A percentile compares a stretch with the other conserved stretches of the same genome.
phyloP scores from a whole-genome alignment of 1,140 invertebrate genomes.

The Amyelois transitella region DNA sequence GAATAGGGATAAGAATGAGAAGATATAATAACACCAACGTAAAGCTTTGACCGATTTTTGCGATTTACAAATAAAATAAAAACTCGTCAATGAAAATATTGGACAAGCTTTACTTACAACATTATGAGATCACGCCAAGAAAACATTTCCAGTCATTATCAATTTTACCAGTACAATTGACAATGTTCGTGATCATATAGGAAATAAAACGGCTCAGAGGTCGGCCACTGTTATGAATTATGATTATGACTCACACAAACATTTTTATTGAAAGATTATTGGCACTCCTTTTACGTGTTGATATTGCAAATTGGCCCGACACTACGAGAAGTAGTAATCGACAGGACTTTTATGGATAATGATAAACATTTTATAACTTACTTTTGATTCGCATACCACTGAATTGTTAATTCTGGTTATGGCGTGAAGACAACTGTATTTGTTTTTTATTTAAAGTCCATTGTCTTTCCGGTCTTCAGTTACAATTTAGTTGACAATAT shows the following conservation, averaged over 20 bases:
- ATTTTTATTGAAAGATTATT: background rate
- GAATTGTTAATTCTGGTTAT: background rate
- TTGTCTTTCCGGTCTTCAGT: no score
- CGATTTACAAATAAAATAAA: no score
- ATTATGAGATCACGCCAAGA: no score
- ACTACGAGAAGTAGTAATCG: background rate
- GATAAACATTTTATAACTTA: background rate
- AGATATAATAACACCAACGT: no score
- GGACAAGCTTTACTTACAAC: no score
- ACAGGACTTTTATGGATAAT: background rate
- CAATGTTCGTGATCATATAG: background rate
- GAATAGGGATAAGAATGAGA: no score
- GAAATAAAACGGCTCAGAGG: background rate
- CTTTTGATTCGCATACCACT: background rate
- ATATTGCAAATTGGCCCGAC: background rate
- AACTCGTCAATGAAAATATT: no score
- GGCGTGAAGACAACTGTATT: no score
- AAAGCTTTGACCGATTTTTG: no score
- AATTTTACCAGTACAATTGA: background rate
- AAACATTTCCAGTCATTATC: no score
- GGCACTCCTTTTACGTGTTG: background rate
- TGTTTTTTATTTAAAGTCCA: no score
- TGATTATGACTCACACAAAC: background rate
- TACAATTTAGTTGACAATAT: no score
- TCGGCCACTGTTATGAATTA: background rate